phyloP scores from a whole-genome alignment of 2,888 invertebrate species.

The Bruchidius siliquastri region DNA sequence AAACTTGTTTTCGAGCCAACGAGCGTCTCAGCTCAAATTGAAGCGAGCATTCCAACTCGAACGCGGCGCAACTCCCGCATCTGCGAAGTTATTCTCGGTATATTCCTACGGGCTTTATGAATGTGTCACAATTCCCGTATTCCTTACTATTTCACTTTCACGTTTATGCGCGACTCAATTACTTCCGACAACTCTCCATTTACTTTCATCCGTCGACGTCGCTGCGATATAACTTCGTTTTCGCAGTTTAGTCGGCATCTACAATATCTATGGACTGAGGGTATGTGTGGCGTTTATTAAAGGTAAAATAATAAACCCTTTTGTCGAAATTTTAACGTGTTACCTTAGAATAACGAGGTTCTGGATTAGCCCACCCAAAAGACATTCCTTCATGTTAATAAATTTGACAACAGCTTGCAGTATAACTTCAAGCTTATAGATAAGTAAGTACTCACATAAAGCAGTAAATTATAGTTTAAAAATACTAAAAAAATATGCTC shows the following conservation, averaged over 20 bases:
- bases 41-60: background rate
- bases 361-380: too few species aligned
- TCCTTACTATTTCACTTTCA: slow-evolving; percentile 33
- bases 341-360: too few species aligned
- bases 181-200: slow-evolving; percentile 27
- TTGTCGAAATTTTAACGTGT: too few species aligned
- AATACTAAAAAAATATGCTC: too few species aligned
- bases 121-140: slow-evolving; percentile 17
- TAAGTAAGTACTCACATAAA: too few species aligned
- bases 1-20: background rate
- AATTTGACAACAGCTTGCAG: too few species aligned
- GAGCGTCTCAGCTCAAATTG: background rate
- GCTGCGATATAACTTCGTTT: background rate
- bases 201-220: slow-evolving; percentile 13
- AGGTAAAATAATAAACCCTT: background rate
- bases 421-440: too few species aligned
- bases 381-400: too few species aligned
- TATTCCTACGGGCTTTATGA: slow-evolving; percentile 8
- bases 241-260: background rate
- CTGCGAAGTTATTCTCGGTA: background rate
- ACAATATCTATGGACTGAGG: background rate
- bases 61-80: background rate
- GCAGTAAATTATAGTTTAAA: too few species aligned
- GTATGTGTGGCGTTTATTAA: background rate
- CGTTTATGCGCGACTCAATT: slow-evolving; percentile 31